Conservation (phyloP, 2,797 vertebrate genomes). For the Syncerus caffer region DNA sequence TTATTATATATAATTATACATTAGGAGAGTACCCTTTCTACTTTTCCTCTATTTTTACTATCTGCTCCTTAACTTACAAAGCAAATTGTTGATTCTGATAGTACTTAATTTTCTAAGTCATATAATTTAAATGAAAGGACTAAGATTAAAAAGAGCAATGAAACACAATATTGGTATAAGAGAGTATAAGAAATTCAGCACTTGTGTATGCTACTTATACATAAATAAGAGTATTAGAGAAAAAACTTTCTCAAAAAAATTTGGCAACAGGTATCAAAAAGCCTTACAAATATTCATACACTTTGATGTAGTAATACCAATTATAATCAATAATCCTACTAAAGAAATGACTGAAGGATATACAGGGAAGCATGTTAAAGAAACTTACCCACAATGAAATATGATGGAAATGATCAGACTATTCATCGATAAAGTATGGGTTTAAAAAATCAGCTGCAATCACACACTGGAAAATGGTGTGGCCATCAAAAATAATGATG, state of each 20-base stretch:
- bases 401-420: background rate
- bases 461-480: background rate
- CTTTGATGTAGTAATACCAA: background rate
- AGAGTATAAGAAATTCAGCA: background rate
- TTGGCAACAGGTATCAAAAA: background rate
- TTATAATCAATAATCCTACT: background rate
- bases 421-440: background rate
- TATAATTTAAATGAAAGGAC: background rate
- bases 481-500: background rate
- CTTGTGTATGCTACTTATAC: background rate
- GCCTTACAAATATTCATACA: background rate
- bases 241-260: background rate
- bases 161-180: background rate
- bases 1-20: background rate
- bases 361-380: background rate
- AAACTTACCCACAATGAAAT: background rate
- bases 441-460: background rate
- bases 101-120: background rate
- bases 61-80: background rate
- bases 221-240: background rate
- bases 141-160: background rate
- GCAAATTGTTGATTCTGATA: background rate
- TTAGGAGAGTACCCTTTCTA: background rate
- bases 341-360: background rate
- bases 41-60: background rate